Conservation (phyloP, 2,797 vertebrate genomes). For the Cossypha niveicapilla region DNA sequence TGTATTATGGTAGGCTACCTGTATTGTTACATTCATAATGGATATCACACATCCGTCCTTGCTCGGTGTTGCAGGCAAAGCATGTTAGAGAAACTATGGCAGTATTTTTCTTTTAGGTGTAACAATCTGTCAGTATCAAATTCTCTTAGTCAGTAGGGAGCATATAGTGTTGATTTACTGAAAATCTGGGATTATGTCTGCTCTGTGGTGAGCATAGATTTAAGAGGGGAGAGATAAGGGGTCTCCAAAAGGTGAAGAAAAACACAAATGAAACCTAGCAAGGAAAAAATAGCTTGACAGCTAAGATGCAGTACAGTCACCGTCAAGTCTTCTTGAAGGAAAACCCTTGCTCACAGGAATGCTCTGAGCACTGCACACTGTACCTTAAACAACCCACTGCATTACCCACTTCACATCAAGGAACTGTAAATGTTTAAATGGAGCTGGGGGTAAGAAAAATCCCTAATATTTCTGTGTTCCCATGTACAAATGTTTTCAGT, state of each 20-base stretch:
- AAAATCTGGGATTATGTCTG: slow-evolving; percentile 85
- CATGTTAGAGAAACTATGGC: slow-evolving; percentile 72
- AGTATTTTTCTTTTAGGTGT: slow-evolving; percentile 83
- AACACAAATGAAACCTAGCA: slow-evolving; percentile 80
- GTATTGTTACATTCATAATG: slow-evolving; percentile 69
- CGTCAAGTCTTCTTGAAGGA: slow-evolving; percentile 58
- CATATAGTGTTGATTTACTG: slow-evolving; percentile 85
- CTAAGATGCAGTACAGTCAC: slow-evolving; percentile 74
- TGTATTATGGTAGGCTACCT: slow-evolving; percentile 57
- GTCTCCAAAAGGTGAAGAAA: slow-evolving; percentile 82
- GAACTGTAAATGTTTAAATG: background rate
- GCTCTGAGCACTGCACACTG: background rate
- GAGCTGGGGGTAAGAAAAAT: background rate
- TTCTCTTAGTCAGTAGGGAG: slow-evolving; percentile 83
- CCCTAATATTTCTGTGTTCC: slow-evolving; percentile 15
- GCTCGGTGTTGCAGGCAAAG: slow-evolving; percentile 63
- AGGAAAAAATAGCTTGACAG: slow-evolving; percentile 79
- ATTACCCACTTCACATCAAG: slow-evolving; percentile 31
- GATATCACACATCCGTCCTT: slow-evolving; percentile 62
- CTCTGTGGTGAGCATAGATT: slow-evolving; percentile 80
- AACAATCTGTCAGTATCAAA: slow-evolving; percentile 85
- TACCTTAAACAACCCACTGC: slow-evolving; percentile 36
- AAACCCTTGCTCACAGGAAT: background rate
- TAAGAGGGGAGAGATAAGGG: slow-evolving; percentile 81
- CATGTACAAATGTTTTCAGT: background rate